Evolutionary conservation across 2,797 vertebrate species (phyloP), one percentile per base, ranked within the genome.

Genomic region (Pampus argenteus): DNA sequence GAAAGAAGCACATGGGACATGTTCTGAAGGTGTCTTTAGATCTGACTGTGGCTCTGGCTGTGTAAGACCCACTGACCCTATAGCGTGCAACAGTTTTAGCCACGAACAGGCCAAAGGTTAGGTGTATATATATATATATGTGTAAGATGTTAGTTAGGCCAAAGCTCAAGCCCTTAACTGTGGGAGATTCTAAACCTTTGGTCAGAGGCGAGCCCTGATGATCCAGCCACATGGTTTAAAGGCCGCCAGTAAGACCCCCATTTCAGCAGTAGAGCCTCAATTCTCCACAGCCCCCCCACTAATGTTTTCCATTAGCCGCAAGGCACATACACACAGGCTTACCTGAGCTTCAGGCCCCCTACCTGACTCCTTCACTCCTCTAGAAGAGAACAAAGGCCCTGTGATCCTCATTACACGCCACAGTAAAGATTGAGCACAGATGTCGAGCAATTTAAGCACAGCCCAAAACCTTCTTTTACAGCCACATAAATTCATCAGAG

Each of bases 381-480:
- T 48, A 36, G 36, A 55, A 71, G 82, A 90, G 90, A 94, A 93
- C 91, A 93, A 93, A 94, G 91, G 79, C 87, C 60, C 71, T 69
- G 71, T 83, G 88, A 86, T 90, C 57, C 76, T 89, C 82, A 82
- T 90, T 90, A 88, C 86, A 87, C 60, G 71, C 74, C 71, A 82
- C 65, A 28, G 45, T 84, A 66, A 81, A 92, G 89, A 94, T 94
- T 92, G 76, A 88, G 75, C 86, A 72, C 94, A 95, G 94, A 94
- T 94, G 94, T 93, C 71, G 66, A 64, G 80, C 76, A 20, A 56
- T 88, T 91, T 84, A 80, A 34, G n/a, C 77, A 81, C 54, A 47
- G 81, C 84, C 86, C 71, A 75, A 85, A 90, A 86, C 59, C 72
- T 18, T 84, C 51, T 92, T 93, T 94, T 91, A 95, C 73, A 66